Conservation (phyloP, 2,888 invertebrate species). For the Amiota minor region DNA sequence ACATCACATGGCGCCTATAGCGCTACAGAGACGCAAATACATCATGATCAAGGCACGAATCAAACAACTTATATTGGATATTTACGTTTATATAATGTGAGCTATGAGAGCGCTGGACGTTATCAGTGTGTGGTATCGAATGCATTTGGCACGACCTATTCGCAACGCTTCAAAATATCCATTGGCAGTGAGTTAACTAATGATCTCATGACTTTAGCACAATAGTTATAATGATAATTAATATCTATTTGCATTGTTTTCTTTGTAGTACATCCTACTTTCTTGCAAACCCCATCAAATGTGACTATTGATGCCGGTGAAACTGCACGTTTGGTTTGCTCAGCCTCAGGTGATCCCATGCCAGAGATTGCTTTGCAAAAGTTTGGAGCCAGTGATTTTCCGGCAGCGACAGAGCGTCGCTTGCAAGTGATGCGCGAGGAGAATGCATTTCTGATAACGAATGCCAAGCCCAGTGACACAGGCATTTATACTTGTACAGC, state of each 20-base stretch:
- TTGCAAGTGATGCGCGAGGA: slow-evolving; percentile 95
- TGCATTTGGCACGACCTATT: slow-evolving; percentile 91
- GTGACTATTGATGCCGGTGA: slow-evolving; percentile 88
- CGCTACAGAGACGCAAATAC: slow-evolving; percentile 73
- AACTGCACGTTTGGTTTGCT: slow-evolving; percentile 91
- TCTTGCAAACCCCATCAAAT: slow-evolving; percentile 88
- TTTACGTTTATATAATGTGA: slow-evolving; percentile 83
- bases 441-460: slow-evolving; percentile 93
- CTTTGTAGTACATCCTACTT: slow-evolving; percentile 85
- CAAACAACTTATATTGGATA: slow-evolving; percentile 82
- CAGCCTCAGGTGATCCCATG: slow-evolving; percentile 89
- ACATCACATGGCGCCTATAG: slow-evolving; percentile 52
- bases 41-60: slow-evolving; percentile 69
- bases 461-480: slow-evolving; percentile 90
- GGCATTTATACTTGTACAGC: slow-evolving; percentile 96
- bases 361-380: slow-evolving; percentile 94
- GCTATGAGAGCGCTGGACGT: slow-evolving; percentile 86
- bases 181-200: slow-evolving; percentile 80
- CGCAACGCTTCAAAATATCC: slow-evolving; percentile 87
- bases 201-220: neutral
- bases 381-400: slow-evolving; percentile 94
- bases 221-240: slow-evolving; percentile 2
- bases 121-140: slow-evolving; percentile 96
- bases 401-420: slow-evolving; percentile 92
- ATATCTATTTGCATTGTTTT: neutral